Evolutionary conservation across 2,888 invertebrate genomes (phyloP).

Genomic region (Gasteruption jaculator): DNA sequence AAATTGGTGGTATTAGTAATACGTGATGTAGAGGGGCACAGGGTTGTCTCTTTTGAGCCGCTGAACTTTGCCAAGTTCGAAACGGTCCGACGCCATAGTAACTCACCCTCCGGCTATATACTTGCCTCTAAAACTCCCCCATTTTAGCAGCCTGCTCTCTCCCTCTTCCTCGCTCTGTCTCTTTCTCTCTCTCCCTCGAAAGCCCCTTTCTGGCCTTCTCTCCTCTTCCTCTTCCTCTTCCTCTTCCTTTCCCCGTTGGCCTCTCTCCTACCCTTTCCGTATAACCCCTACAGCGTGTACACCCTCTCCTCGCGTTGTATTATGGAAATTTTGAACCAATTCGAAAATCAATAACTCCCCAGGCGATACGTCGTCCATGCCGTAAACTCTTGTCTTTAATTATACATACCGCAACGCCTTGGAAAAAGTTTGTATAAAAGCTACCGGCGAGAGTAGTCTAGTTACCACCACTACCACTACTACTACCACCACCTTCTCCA

Average conservation of each 20-base stretch:
- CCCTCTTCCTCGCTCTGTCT: slow-evolving; percentile 8
- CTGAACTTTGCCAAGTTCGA: slow-evolving; percentile 47
- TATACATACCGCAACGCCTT: no score
- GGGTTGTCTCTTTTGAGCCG: slow-evolving; percentile 43
- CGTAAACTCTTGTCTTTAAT: background rate
- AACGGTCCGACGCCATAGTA: slow-evolving; percentile 37
- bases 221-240: background rate
- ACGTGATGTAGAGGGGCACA: slow-evolving; percentile 26
- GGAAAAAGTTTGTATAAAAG: no score
- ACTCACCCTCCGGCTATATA: slow-evolving; percentile 25
- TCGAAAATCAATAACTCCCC: slow-evolving; percentile 49
- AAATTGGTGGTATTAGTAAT: no score
- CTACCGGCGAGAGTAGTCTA: no score
- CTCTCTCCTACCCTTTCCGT: background rate
- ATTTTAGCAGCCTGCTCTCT: slow-evolving; percentile 14
- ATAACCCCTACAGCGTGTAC: slow-evolving; percentile 4
- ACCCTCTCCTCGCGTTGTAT: slow-evolving; percentile 30
- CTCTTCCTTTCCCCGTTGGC: background rate
- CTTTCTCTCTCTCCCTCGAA: slow-evolving; percentile 17
- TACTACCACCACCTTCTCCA: no score
- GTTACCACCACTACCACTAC: no score
- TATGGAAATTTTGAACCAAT: slow-evolving; percentile 52
- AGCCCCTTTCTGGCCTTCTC: slow-evolving; percentile 28
- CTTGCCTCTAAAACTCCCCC: slow-evolving; percentile 9
- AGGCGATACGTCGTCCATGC: slow-evolving; percentile 21